Conservation (phyloP, 1,140 invertebrate species). For the Leptonema lineaticorne region DNA sequence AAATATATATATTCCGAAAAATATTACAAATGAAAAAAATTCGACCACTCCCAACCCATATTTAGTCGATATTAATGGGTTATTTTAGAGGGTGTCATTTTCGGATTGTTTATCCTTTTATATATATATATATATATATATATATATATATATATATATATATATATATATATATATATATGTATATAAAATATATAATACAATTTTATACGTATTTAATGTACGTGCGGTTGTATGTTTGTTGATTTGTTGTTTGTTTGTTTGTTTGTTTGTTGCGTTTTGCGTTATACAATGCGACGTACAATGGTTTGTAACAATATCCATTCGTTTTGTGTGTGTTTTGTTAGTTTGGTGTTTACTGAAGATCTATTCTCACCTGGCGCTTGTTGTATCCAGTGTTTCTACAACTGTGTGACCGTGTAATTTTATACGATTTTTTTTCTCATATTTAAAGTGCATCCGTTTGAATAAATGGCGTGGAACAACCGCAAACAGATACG, state of each 20-base stretch:
- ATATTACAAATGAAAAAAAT: too few species aligned
- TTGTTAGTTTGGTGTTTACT: neutral
- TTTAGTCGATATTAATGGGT: too few species aligned
- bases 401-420: neutral
- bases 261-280: neutral
- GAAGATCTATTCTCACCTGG: conserved; percentile 18
- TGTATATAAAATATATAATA: neutral
- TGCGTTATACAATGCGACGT: neutral
- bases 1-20: too few species aligned
- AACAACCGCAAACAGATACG: conserved; percentile 8
- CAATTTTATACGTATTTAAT: neutral
- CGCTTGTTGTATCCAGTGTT: neutral
- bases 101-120: neutral
- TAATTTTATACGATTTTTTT: conserved; percentile 6
- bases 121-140: neutral
- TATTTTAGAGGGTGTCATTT: neutral
- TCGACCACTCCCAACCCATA: too few species aligned
- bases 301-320: neutral
- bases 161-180: neutral
- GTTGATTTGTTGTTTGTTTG: neutral
- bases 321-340: neutral
- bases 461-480: neutral
- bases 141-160: neutral
- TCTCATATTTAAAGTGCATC: conserved; percentile 18
- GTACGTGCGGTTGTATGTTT: neutral